phyloP scores from a whole-genome alignment of 35 echinoderm and acorn worm species.

The Ophiothrix spiculata region DNA sequence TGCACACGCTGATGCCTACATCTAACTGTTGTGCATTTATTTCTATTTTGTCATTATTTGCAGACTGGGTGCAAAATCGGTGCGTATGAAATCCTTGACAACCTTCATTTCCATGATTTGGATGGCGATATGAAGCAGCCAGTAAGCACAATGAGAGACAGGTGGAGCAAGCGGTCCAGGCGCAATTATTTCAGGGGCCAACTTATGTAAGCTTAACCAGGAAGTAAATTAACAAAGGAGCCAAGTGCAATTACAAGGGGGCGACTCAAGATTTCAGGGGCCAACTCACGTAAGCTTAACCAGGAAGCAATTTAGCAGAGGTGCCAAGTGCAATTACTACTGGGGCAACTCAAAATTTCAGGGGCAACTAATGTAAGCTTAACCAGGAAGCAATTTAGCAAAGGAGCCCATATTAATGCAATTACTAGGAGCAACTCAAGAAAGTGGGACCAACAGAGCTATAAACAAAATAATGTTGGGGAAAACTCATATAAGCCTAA shows the following conservation, averaged over 20 bases:
- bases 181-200: background rate
- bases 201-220: background rate
- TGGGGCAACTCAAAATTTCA: too few species aligned
- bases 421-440: too few species aligned
- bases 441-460: too few species aligned
- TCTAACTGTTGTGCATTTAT: too few species aligned
- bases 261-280: too few species aligned
- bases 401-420: too few species aligned
- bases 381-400: too few species aligned
- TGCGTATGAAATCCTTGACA: slow-evolving; percentile 71
- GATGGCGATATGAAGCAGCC: slow-evolving; percentile 24
- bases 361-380: background rate
- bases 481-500: slow-evolving; percentile 21
- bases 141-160: slow-evolving; percentile 34
- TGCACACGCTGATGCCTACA: too few species aligned
- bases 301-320: slow-evolving; percentile 42
- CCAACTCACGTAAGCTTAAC: slow-evolving; percentile 34
- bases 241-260: too few species aligned
- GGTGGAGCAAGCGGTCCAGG: slow-evolving; percentile 32
- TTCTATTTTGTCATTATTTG: too few species aligned
- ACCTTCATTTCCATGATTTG: slow-evolving; percentile 67
- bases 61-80: slow-evolving; percentile 80
- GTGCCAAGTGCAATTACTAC: background rate
- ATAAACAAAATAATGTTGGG: too few species aligned
- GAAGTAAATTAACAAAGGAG: too few species aligned